Conservation (phyloP, 1,140 invertebrate genomes). For the Caenorhabditis briggsae region DNA sequence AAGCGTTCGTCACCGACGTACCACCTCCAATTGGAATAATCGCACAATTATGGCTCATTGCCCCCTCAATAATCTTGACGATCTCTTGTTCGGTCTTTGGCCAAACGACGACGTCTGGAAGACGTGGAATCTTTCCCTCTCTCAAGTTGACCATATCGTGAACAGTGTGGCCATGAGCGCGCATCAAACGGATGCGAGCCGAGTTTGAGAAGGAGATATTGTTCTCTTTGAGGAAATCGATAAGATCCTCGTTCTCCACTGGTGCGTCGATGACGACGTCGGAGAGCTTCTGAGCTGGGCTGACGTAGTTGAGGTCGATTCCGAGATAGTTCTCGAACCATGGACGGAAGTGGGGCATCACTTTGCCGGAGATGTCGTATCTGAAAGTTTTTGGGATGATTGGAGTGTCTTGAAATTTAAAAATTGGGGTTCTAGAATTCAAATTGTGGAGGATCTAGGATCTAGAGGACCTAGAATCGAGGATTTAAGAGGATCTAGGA, state of each 20-base stretch:
- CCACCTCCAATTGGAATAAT: slow-evolving; percentile 95
- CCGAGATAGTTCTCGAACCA: slow-evolving; percentile 87
- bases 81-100: slow-evolving; percentile 80
- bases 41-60: slow-evolving; percentile 85
- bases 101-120: slow-evolving; percentile 95
- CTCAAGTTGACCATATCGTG: slow-evolving; percentile 88
- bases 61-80: slow-evolving; percentile 84
- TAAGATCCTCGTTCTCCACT: slow-evolving; percentile 79
- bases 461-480: too few species aligned
- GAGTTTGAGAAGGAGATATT: slow-evolving; percentile 85
- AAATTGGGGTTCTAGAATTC: too few species aligned
- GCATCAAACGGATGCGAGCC: slow-evolving; percentile 87
- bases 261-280: slow-evolving; percentile 49
- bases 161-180: slow-evolving; percentile 94
- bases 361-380: slow-evolving; percentile 81
- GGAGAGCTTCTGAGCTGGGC: slow-evolving; percentile 78
- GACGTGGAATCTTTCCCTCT: slow-evolving; percentile 84
- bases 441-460: too few species aligned
- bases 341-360: slow-evolving; percentile 85
- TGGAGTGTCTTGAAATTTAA: too few species aligned
- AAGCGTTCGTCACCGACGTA: slow-evolving; percentile 91
- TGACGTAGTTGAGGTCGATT: slow-evolving; percentile 81
- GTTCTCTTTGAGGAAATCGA: slow-evolving; percentile 82
- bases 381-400: background rate
- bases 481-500: too few species aligned